Evolutionary conservation across 23 tunicate species (phyloP).

Genomic region (Corella eumyota): DNA sequence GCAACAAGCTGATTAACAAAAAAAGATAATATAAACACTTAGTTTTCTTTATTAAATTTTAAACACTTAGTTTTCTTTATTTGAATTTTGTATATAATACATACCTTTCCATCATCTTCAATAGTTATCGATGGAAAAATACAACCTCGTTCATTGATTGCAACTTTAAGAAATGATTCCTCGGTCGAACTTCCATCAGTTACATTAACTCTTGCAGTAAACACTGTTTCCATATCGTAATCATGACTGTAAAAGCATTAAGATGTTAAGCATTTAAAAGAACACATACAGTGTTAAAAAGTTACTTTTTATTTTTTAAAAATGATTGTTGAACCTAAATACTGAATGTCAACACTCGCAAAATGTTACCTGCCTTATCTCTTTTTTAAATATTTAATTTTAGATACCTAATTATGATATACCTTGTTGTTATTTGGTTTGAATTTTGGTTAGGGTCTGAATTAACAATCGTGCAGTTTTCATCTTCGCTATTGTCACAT

Average conservation of each 20-base stretch:
- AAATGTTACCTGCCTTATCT: too few relatives aligned
- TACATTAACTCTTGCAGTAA: conserved; percentile 51
- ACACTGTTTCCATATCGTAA: conserved; percentile 74
- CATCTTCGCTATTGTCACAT: conserved; percentile 42
- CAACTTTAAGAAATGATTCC: conserved; percentile 28
- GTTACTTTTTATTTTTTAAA: too few relatives aligned
- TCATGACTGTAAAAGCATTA: conserved; percentile 33
- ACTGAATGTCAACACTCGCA: too few relatives aligned
- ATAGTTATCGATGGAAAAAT: conserved; percentile 69
- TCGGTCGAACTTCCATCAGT: conserved; percentile 44
- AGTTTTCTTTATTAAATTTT: too few relatives aligned
- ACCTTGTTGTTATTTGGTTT: conserved; percentile 57
- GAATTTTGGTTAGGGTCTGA: conserved; percentile 57
- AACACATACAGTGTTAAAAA: too few relatives aligned
- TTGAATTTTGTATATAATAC: too few relatives aligned
- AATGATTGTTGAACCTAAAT: too few relatives aligned
- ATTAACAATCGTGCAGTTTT: conserved; percentile 39
- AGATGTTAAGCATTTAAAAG: background rate
- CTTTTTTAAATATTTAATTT: too few relatives aligned
- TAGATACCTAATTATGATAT: too few relatives aligned
- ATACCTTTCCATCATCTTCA: conserved; percentile 95
- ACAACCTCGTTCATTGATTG: conserved; percentile 89
- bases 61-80: too few relatives aligned
- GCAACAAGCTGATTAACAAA: too few relatives aligned
- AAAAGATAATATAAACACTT: too few relatives aligned